Base-by-base conservation (phyloP, 92 coral and sea anemone species). In the Actinernus sp. region DNA sequence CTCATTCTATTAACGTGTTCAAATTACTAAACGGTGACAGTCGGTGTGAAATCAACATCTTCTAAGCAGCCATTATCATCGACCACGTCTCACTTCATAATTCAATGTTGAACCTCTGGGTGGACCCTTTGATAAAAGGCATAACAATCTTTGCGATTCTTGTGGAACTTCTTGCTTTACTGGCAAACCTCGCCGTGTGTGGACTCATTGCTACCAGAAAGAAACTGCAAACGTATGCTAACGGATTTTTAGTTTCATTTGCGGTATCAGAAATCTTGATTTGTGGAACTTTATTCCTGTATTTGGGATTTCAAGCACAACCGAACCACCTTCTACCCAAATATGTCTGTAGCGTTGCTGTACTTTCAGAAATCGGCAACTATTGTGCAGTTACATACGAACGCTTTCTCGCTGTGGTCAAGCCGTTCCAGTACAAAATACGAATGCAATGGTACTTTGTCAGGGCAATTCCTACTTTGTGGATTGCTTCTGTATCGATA, bases 391-490 rank as follows among this genome's bases (percentile, higher is more conserved):
- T 68, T 2, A 26, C 75, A 3, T 68, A 51, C 20, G 75, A 68
- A 27, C 62, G 75, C 0, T 68, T n/a, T 28, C 8, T 68, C 17
- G 75, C 75, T 24, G 75, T 68, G 0, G 75, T 68, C 22, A 68
- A 68, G 19, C 75, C 75, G 9, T 38, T 68, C 4, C 63, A 68
- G 19, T 68, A 68, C 53, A 68, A 68, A 27, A 54, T 52, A 3
- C 26, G 33, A 25, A 55, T 53, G 9, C 29, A 27, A 9, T 39
- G 39, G 34, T 23, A 14, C 12, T 68, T 68, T 26, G 25, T 16
- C 1, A 25, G 52, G 14, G 41, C 41, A 6, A 34, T 34, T 6
- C 41, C 41, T 34, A 34, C 14, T 34, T 14, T 34, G 41, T 34
- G 41, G 41, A 14, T 6, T 14, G 14, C 41, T 6, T 6, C 41